Conservation (phyloP, 92 coral and sea anemone genomes). For the Bergia sp. region DNA sequence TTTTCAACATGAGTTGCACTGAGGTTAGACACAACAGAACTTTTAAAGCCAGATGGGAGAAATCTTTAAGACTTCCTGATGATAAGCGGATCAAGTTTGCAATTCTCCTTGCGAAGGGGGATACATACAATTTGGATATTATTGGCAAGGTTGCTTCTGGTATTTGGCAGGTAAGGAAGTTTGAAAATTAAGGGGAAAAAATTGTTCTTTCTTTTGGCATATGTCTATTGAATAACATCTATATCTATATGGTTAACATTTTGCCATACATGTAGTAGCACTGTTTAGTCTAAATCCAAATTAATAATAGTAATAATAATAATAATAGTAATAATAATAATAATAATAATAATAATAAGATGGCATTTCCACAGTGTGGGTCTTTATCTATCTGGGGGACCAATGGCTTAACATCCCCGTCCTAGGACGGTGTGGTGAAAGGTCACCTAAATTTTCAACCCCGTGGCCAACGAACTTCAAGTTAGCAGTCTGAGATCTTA, state of each 20-base stretch:
- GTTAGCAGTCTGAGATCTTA: too few species aligned
- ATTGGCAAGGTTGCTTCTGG: constrained; percentile 90
- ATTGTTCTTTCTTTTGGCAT: background rate
- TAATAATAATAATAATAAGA: too few species aligned
- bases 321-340: too few species aligned
- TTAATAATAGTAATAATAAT: too few species aligned
- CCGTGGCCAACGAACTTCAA: too few species aligned
- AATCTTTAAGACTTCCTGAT: constrained; percentile 73
- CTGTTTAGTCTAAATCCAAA: too few species aligned
- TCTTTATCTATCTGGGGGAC: too few species aligned
- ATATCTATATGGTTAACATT: background rate
- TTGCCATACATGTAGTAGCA: background rate
- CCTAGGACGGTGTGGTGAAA: too few species aligned
- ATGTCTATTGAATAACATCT: too few species aligned
- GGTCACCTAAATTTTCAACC: too few species aligned
- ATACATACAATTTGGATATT: constrained; percentile 70
- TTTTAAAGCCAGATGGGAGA: constrained; percentile 79
- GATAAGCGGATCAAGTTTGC: constrained; percentile 81
- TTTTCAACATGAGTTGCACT: constrained; percentile 78
- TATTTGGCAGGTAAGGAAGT: constrained; percentile 74
- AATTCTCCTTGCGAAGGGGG: constrained; percentile 79
- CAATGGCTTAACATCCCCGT: too few species aligned
- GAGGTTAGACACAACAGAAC: constrained; percentile 82
- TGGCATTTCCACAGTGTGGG: too few species aligned
- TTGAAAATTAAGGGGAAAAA: background rate